Evolutionary conservation across 64 coral and sea anemone species (phyloP), one percentile per base, ranked within the genome.

Genomic region (Dendrophyllia cribrosa): DNA sequence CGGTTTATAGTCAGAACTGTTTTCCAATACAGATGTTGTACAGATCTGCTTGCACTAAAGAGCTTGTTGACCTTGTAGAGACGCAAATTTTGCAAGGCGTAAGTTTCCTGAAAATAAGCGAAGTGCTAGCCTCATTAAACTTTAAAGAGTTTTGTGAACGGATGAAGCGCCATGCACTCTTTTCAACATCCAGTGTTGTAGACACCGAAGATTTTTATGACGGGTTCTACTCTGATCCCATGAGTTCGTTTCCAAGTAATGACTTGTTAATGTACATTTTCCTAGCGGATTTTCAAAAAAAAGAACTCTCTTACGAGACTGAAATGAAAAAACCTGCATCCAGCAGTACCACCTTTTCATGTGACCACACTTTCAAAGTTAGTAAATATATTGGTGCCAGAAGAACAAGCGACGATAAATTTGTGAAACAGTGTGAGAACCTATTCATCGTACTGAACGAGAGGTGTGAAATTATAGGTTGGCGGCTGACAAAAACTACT

Each of bases 361-460:
- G 88, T 79, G 93, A 95, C 19, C 88, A 91, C 66, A 91, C 88
- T 7, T 81, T 95, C 12, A 95, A 91, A 53, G 69, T 91, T 19
- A 85, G 82, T 51, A 95, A 95, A 75, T 83, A 87, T 64, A 77
- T 95, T 19, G 86, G 86, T 43, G 87, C 80, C 21, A 72, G 48
- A 17, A 49, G 86, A 13, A 19, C 59, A 44, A 4, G 21, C 24
- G 92, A 89, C 49, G 14, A 24, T 34, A 69, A 56, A 59, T 80
- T 61, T 50, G 86, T 89, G 3, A 68, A 58, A 23, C 92, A 94
- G 60, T 94, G 89, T 53, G 6, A 82, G 23, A 94, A 94, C 76
- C 51, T 89, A 23, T 94, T 94, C 76, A 70, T 94, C n/a, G 77
- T 66, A n/a, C 24, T 94, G 17, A 89, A 94, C 59, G 78, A 89